These are phyloP conservation scores for Polyploca ridens DNA, from an alignment of 2,888 invertebrate genomes.

Conservation along the genomic window DNA sequence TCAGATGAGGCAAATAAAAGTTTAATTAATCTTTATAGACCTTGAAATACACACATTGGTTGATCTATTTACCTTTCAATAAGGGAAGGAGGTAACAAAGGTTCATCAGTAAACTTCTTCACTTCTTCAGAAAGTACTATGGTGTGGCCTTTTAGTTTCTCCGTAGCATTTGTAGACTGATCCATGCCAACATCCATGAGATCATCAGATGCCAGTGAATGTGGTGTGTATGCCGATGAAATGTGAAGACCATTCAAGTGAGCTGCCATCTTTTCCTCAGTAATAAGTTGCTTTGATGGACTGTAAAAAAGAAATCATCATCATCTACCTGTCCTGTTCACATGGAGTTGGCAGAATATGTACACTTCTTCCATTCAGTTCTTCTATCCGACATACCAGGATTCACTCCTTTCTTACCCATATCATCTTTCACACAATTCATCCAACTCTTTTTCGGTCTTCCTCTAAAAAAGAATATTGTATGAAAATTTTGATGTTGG, in stretches of 20 bases:
- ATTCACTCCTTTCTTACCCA: too few species aligned
- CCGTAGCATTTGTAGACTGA: constrained; percentile 35
- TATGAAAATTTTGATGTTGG: too few species aligned
- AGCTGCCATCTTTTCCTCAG: constrained; percentile 93
- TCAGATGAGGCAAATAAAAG: too few species aligned
- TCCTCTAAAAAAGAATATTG: too few species aligned
- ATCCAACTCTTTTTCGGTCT: too few species aligned
- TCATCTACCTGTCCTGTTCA: not conserved
- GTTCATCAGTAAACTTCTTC: constrained; percentile 86
- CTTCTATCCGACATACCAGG: too few species aligned
- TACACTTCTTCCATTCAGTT: too few species aligned
- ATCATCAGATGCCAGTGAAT: constrained; percentile 53
- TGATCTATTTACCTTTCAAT: constrained; percentile 74
- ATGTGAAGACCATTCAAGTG: constrained; percentile 91
- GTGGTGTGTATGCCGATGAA: constrained; percentile 77
- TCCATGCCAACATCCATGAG: constrained; percentile 68
- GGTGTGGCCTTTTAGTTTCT: constrained; percentile 79
- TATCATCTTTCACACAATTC: too few species aligned
- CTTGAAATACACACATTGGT: too few species aligned
- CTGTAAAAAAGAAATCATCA: constrained; percentile 52
- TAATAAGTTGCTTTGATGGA: constrained; percentile 90
- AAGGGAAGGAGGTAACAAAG: constrained; percentile 87
- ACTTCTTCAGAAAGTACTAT: constrained; percentile 89
- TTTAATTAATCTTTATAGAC: too few species aligned
- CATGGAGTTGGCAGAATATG: too few species aligned